Evolutionary conservation across 1,140 invertebrate species (phyloP), one percentile per base, ranked within the genome.

Genomic region (Nasonia giraulti): DNA sequence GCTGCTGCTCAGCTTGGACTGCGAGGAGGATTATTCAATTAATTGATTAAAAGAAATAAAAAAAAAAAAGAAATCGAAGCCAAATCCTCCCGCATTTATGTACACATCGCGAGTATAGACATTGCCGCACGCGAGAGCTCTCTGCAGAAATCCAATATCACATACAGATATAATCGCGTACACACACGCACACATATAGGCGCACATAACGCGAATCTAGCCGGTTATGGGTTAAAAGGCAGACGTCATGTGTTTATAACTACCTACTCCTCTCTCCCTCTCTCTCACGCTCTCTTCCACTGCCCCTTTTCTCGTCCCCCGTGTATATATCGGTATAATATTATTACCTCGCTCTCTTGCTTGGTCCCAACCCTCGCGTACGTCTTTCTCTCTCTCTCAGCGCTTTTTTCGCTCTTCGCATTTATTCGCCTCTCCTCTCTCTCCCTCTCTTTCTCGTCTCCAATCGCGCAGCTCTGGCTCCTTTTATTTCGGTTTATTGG

Each of bases 211-310:
- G 85, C 80, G 85, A 88, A 86, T 84, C 80, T 87, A 88, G 83
- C 88, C 86, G 87, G 89, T 91, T 90, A 91, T 88, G 84, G 90
- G 90, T 84, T 90, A 91, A 91, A 90, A 91, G 90, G 89, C 89
- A 88, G 88, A 90, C 92, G 92, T 92, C 92, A 92, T 89, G 90
- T 92, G 92, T 89, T 90, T 86, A 87, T 91, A 92, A 92, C 91
- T 91, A 88, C 89, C 86, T 88, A 88, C 82, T 23, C 62, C 50
- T 44, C n/a, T 47, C 17, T 31, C 37, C n/a, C 62, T 12, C 62
- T 74, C 11, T 44, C n/a, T 47, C n/a, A n/a, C n/a, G n/a, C n/a
- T 37, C 74, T 17, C 40, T 47, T 47, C 23, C n/a, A 23, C 74
- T 47, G 20, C 44, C 40, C 55, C 40, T 37, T 23, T 76, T 76